phyloP scores from a whole-genome alignment of 2,888 invertebrate genomes.

The Patella ulyssiponensis region DNA sequence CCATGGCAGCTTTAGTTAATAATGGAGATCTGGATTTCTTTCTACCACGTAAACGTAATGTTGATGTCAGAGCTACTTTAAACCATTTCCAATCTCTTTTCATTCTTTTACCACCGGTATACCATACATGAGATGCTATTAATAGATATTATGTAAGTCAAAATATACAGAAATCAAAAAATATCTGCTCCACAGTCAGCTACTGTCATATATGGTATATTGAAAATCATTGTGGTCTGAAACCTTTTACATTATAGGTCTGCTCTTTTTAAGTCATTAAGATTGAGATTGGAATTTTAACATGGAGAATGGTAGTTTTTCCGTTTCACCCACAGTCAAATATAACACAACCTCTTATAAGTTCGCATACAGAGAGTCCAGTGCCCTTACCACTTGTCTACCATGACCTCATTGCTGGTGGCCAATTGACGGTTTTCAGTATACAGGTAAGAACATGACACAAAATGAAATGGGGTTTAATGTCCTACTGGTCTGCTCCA shows the following conservation, averaged over 20 bases:
- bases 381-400: no score
- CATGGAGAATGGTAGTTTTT: no score
- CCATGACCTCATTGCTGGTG: no score
- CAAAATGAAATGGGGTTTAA: no score
- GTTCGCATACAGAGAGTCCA: no score
- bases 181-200: background rate
- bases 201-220: background rate
- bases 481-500: no score
- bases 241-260: background rate
- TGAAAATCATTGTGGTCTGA: no score
- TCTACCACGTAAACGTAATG: background rate
- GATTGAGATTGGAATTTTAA: no score
- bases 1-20: slow-evolving; percentile 15
- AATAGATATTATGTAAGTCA: background rate
- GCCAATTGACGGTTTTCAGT: no score
- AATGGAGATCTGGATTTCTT: slow-evolving; percentile 12
- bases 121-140: slow-evolving; percentile 31
- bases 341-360: no score
- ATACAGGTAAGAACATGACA: no score
- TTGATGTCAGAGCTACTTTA: slow-evolving; percentile 12
- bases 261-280: no score
- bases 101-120: slow-evolving; percentile 36
- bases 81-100: slow-evolving; percentile 39
- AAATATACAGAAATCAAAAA: background rate
- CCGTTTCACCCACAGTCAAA: background rate